Evolutionary conservation across 2,888 invertebrate genomes (phyloP).

Genomic region (Molanna angustata): DNA sequence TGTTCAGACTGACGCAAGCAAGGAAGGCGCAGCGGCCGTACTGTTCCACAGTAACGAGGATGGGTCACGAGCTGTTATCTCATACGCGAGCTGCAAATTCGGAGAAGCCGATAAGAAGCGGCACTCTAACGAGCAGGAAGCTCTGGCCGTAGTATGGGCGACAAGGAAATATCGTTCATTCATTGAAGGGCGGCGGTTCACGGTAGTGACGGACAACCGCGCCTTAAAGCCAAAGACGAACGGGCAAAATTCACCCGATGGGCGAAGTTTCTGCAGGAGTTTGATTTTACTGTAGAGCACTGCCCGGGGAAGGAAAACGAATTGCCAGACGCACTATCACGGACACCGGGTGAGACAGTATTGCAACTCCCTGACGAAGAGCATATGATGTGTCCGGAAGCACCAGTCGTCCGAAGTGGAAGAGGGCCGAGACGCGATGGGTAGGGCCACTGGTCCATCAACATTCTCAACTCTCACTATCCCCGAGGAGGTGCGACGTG

Average conservation of each 20-base stretch:
- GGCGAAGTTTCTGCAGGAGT: constrained; percentile 1
- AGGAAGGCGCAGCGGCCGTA: neutral
- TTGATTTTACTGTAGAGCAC: constrained; percentile 5
- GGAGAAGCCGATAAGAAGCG: neutral
- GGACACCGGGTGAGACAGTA: neutral
- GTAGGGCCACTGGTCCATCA: too few species aligned
- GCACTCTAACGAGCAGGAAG: constrained; percentile 35
- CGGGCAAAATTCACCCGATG: constrained; percentile 13
- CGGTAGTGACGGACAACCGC: constrained; percentile 31
- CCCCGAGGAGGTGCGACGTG: neutral
- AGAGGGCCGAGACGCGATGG: too few species aligned
- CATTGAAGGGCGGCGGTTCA: constrained; percentile 33
- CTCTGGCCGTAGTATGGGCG: constrained; percentile 34
- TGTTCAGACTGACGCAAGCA: constrained; percentile 2
- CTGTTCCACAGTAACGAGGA: neutral
- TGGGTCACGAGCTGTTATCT: neutral
- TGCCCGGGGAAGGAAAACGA: constrained; percentile 8
- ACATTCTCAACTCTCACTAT: neutral
- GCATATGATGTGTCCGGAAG: neutral
- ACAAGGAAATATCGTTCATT: constrained; percentile 32
- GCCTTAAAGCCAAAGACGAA: constrained; percentile 1
- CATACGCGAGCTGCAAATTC: neutral
- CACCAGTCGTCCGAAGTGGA: too few species aligned
- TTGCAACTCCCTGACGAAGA: neutral
- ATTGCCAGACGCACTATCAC: neutral